Base-by-base conservation (phyloP, 1,140 invertebrate species). In the Listronotus oregonensis region DNA sequence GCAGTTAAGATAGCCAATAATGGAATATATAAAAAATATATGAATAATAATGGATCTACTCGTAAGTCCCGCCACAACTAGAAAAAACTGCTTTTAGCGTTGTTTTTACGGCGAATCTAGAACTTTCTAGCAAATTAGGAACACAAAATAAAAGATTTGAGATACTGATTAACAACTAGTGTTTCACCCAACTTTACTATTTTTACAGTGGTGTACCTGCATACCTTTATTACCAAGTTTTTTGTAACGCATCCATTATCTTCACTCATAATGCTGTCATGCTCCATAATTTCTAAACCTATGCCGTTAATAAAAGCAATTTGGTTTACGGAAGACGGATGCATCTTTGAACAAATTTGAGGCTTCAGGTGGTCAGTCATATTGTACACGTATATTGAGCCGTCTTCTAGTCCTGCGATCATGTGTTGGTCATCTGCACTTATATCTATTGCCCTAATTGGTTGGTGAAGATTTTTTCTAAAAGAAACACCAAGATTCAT, bases 331-430 rank as follows among this genome's bases (percentile, higher is more conserved):
- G 70, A 18, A 21, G 49, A 47, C 5, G 57, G 47, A 17, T 72
- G 71, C 15, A 64, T 37, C 56, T 56, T 60, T 9, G 47, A 42
- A 9, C 49, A 63, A n/a, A 61, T 43, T n/a, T 68, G 37, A 0
- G 65, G 67, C 37, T 69, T 64, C n/a, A 72, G 34, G 7, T 68
- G 57, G 32, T 68, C 58, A 32, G 59, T 55, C 14, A 71, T 63
- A 40, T 74, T 66, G 34, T 71, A 74, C 6, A 73, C 18, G 15
- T 67, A 67, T 8, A 73, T 54, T 37, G 43, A 68, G n/a, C 73
- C 73, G 37, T 71, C 59, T 9, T 62, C 51, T 11, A 71, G 49
- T 17, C 73, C 71, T 6, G 67, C 67, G 6, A 68, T 70, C 11
- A 73, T 50, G 6, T 57, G 64, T 15, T 40, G 56, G 44, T 69